phyloP scores from a whole-genome alignment of 2,888 invertebrate genomes.

The Stramonita haemastoma region DNA sequence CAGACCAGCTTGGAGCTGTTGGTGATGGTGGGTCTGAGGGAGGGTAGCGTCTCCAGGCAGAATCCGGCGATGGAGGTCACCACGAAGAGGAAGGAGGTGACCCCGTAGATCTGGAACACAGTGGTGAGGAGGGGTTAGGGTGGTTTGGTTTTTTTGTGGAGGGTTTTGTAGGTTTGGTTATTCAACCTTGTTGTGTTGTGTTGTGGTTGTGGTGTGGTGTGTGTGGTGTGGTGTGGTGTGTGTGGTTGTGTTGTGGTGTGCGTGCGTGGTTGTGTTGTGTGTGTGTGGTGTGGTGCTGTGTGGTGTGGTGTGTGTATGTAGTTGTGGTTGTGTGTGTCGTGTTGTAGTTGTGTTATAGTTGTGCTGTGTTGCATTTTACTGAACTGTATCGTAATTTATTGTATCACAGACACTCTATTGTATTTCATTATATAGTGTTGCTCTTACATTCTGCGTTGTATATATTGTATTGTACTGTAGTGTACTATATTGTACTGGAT shows the following conservation, averaged over 20 bases:
- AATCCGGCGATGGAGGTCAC: constrained; percentile 74
- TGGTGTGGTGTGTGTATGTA: too few relatives aligned
- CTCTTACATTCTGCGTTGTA: too few relatives aligned
- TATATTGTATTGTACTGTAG: too few relatives aligned
- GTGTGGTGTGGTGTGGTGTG: too few relatives aligned
- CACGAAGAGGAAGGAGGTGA: constrained; percentile 74
- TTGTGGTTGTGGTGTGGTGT: background rate
- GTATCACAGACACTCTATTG: too few relatives aligned
- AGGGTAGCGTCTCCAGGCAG: constrained; percentile 74
- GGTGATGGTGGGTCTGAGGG: constrained; percentile 54
- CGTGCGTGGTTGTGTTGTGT: background rate
- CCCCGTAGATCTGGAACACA: constrained; percentile 71
- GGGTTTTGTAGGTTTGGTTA: too few relatives aligned
- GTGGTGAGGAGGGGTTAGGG: background rate
- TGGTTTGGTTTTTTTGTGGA: background rate
- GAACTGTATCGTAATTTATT: too few relatives aligned
- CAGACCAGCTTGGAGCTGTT: background rate
- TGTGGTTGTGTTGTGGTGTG: background rate
- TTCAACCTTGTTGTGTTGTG: background rate
- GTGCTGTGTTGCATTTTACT: too few relatives aligned
- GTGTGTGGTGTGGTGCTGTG: background rate
- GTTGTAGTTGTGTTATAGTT: too few relatives aligned
- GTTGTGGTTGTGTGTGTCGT: too few relatives aligned
- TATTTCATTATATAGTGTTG: too few relatives aligned
- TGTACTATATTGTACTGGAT: too few relatives aligned